Percentiles rank a stretch among this genome's conserved stretches.
Conservation (phyloP, 2,797 vertebrate species). For the Manis crassicaudata region DNA sequence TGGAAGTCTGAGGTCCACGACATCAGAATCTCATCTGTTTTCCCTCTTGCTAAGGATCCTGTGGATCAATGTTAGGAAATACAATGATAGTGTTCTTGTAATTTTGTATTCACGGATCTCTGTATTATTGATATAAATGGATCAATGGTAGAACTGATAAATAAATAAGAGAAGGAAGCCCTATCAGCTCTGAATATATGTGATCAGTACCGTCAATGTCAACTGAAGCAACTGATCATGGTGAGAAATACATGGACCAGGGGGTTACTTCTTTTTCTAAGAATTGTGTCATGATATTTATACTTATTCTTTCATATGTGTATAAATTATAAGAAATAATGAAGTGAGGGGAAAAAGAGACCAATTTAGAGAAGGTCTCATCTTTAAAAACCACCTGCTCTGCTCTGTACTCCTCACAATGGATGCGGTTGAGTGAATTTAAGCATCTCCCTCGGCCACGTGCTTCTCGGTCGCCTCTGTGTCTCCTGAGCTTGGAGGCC, state of each 20-base stretch:
- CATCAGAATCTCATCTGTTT: background rate
- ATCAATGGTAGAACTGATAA: background rate
- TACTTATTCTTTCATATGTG: background rate
- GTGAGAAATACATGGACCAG: background rate
- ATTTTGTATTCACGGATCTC: background rate
- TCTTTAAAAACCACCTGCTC: background rate
- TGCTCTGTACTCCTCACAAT: background rate
- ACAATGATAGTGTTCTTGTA: background rate
- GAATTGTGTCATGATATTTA: background rate
- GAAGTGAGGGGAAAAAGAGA: background rate
- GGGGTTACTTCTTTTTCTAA: background rate
- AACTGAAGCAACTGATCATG: background rate
- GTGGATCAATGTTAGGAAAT: too few species aligned
- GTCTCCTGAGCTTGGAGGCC: background rate
- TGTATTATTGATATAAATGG: background rate
- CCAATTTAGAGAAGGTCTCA: background rate
- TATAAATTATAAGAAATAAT: background rate
- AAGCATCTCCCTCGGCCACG: rapidly evolving
- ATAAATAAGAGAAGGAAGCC: background rate
- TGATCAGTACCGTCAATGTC: background rate
- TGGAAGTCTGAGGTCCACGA: background rate
- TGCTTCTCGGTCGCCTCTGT: rapidly evolving
- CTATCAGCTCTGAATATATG: too few species aligned
- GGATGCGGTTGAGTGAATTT: rapidly evolving
- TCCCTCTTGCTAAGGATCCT: background rate